Base-by-base conservation (phyloP, 2,888 invertebrate species). In the Seira ritae region DNA sequence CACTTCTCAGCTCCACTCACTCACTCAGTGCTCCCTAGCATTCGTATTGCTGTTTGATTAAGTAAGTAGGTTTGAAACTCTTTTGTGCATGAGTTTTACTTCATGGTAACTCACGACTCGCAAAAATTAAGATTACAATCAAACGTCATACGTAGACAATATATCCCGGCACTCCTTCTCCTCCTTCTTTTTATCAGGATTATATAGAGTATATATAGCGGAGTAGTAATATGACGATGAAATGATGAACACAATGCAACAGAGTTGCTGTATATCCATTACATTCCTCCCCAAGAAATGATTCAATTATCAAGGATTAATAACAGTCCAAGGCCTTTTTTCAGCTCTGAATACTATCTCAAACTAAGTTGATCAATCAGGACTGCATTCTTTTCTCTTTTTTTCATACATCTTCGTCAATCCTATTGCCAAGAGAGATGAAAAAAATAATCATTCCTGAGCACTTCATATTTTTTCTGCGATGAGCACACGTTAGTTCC, bases 281-380 rank as follows among this genome's bases (percentile, higher is more conserved):
- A 15, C 20, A 62, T 22, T 62, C 62, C 20, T 62, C 62, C 62
- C 62, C 66, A 66, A 71, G 50, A 23, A 60, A 71, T 71, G 71
- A 71, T 71, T 71, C 71, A 71, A 71, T 71, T 71, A 71, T 22
- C 50, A 55, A 24, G 22, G 71, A 55, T 55, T 71, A 62, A 62
- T 68, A 68, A 76, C 68, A 71, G n/a, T 73, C 80, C 73, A 80
- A 80, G 80, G 80, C 65, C 68, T 65, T 78, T 68, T 73, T 70
- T 78, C 78, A 65, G 78, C 78, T 78, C 78, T 78, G 65, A 70
- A 78, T 78, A 78, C 65, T 66, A 78, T 78, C 78, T 71, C 65
- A 46, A n/a, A 62, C 31, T 31, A 4, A 31, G 31, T 55, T 37
- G 37, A 42, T 78, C 70, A 78, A 78, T 78, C 78, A 78, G 71